Evolutionary conservation across 2,888 invertebrate genomes (phyloP), one percentile per base, ranked within the genome.

Genomic region (Odontothrips loti): DNA sequence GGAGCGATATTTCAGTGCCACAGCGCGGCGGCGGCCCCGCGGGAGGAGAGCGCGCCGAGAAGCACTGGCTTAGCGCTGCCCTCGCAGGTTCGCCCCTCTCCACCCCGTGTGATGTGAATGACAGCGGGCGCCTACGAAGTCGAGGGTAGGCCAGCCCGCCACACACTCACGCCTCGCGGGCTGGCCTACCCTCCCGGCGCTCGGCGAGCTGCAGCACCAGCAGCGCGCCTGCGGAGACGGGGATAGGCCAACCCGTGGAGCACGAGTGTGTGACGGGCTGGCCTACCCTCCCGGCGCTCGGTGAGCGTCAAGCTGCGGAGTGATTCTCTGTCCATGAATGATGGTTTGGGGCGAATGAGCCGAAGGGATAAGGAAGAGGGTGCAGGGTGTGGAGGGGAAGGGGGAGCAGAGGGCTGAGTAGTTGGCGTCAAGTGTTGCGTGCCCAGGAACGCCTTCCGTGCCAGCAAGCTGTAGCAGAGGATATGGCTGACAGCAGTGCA

Each of bases 1-100:
- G 68, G 68, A 23, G 27, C 68, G 68, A 75, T 75, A 75, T 75
- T 75, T 75, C 68, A 27, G 27, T 75, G 68, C 68, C 68, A 17
- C 58, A 2, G 51, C 51, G 15, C 51, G 51, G 11, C 58, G 17
- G 58, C 15, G 15, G 17, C 15, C 0, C 15, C 11, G 58, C 15
- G 34, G 58, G 20, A 17, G 58, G 58, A 58, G 17, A 15, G 58
- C 58, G 58, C 51, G 51, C 15, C 51, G 51, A 20, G 51, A n/a
- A n/a, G n/a, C n/a, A n/a, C n/a, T n/a, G n/a, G n/a, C n/a, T n/a
- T n/a, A n/a, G n/a, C n/a, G n/a, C n/a, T n/a, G n/a, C n/a, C n/a
- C n/a, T n/a, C n/a, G n/a, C n/a, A n/a, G n/a, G n/a, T n/a, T n/a
- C n/a, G n/a, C n/a, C n/a, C n/a, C n/a, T n/a, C n/a, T n/a, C n/a